Evolutionary conservation across 2,888 invertebrate genomes (phyloP).

Genomic region (Lymantria dispar): DNA sequence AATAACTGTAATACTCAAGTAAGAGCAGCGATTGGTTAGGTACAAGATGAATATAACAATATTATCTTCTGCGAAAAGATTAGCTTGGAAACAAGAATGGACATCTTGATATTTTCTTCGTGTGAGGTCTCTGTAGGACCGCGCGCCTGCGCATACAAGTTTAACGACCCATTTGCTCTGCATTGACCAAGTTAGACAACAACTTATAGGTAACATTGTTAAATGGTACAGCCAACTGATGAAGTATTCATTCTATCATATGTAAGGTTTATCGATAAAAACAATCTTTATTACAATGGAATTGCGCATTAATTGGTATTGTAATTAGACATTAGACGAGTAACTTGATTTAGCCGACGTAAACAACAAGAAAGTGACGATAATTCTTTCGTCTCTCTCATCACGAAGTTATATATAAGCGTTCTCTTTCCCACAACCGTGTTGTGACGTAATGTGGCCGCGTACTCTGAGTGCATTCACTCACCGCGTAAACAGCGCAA

Average conservation of each 20-base stretch:
- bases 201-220: conserved; percentile 23
- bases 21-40: too few relatives aligned
- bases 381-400: conserved; percentile 40
- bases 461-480: conserved; percentile 68
- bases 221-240: conserved; percentile 34
- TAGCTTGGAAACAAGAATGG: conserved; percentile 8
- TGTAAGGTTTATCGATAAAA: conserved; percentile 20
- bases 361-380: conserved; percentile 47
- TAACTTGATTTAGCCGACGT: conserved; percentile 36
- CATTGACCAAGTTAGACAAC: conserved; percentile 44
- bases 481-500: conserved; percentile 62
- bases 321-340: conserved; percentile 43
- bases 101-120: conserved; percentile 18
- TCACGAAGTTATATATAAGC: conserved; percentile 17
- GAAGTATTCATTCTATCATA: conserved; percentile 19
- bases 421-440: conserved; percentile 40
- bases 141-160: conserved; percentile 34
- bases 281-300: conserved; percentile 23
- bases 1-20: too few relatives aligned
- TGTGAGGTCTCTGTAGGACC: conserved; percentile 33
- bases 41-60: too few relatives aligned
- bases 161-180: conserved; percentile 43
- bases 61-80: too few relatives aligned
- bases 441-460: conserved; percentile 54
- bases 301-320: conserved; percentile 51